These are phyloP conservation scores for Lepas anatifera DNA, from an alignment of 2,888 invertebrate species.

Conservation along the genomic window DNA sequence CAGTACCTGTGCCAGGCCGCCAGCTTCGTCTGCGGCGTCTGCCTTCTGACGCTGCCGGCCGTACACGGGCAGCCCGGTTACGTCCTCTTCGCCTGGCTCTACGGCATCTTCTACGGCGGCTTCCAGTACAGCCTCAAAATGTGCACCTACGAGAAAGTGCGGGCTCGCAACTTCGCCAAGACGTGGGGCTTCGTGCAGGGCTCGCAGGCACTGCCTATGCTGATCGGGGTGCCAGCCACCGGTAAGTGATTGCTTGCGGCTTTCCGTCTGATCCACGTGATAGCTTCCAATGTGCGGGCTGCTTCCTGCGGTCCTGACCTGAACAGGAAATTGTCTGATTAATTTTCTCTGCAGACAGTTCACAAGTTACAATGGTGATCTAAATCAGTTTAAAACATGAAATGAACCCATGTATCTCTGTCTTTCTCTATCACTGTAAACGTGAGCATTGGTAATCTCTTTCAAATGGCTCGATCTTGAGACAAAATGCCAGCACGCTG, in stretches of 20 bases:
- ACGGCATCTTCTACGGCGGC: slow-evolving; percentile 70
- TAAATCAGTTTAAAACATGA: too few relatives aligned
- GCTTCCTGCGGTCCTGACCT: too few relatives aligned
- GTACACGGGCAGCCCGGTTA: slow-evolving; percentile 54
- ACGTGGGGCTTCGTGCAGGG: slow-evolving; percentile 83
- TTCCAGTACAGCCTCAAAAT: slow-evolving; percentile 79
- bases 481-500: too few relatives aligned
- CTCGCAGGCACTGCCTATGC: slow-evolving; percentile 71
- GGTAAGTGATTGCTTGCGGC: slow-evolving; percentile 42
- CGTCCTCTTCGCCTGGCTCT: slow-evolving; percentile 62
- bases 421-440: too few relatives aligned
- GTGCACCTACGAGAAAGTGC: slow-evolving; percentile 75
- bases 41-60: slow-evolving; percentile 61
- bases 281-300: too few relatives aligned
- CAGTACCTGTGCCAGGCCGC: slow-evolving; percentile 72
- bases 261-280: too few relatives aligned
- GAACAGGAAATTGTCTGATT: too few relatives aligned
- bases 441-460: too few relatives aligned
- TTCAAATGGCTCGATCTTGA: too few relatives aligned
- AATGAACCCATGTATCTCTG: too few relatives aligned
- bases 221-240: slow-evolving; percentile 69
- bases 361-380: too few relatives aligned
- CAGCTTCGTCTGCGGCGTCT: slow-evolving; percentile 61
- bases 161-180: slow-evolving; percentile 70
- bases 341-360: too few relatives aligned